phyloP scores from a whole-genome alignment of 1,140 invertebrate species.

The Drosophila nigrodunni region DNA sequence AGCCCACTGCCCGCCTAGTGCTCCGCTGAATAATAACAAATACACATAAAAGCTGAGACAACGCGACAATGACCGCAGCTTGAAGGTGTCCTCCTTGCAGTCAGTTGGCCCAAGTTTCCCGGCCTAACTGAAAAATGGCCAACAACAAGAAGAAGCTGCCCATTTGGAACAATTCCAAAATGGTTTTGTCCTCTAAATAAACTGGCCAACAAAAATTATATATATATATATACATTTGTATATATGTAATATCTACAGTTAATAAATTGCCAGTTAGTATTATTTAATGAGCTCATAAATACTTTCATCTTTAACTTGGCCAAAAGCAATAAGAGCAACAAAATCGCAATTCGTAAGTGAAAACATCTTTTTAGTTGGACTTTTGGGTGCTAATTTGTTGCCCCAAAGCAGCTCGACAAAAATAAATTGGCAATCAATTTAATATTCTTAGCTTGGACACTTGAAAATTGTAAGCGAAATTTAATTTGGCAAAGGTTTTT shows the following conservation, averaged over 20 bases:
- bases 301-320: constrained; percentile 5
- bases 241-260: constrained; percentile 9
- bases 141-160: neutral
- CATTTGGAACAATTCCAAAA: constrained; percentile 15
- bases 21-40: constrained; percentile 13
- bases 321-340: neutral
- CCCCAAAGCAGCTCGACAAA: too few species aligned
- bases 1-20: neutral
- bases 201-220: neutral
- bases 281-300: constrained; percentile 22
- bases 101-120: neutral
- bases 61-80: constrained; percentile 29
- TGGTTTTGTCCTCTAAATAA: constrained; percentile 13
- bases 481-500: neutral
- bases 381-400: neutral
- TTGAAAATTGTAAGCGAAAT: neutral
- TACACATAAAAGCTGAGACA: constrained; percentile 14
- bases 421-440: neutral
- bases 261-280: constrained; percentile 23
- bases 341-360: constrained; percentile 4
- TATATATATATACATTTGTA: neutral
- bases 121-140: constrained; percentile 14
- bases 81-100: constrained; percentile 20
- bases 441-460: neutral
- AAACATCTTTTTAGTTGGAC: constrained; percentile 1